phyloP scores from a whole-genome alignment of 2,113 vertebrate species.

The Capra hircus region DNA sequence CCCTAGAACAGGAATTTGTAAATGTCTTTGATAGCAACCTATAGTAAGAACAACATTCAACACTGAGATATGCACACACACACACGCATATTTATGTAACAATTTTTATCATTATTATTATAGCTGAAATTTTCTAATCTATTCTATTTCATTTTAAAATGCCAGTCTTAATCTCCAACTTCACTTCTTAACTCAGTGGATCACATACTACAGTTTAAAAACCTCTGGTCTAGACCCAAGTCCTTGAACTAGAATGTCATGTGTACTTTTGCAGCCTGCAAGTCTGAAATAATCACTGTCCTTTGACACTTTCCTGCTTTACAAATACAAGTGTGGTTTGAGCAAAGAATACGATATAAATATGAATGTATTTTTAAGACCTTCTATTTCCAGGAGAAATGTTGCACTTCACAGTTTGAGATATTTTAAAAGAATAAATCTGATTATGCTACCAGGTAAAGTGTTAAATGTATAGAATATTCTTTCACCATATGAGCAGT shows the following conservation, averaged over 20 bases:
- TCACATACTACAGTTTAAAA: not conserved
- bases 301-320: not conserved
- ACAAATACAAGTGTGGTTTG: not conserved
- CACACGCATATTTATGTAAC: not conserved
- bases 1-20: not conserved
- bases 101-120: not conserved
- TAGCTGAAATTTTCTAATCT: not conserved
- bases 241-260: not conserved
- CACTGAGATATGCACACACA: not conserved
- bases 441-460: not conserved
- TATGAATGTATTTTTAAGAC: not conserved
- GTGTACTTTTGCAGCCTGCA: not conserved
- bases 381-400: not conserved
- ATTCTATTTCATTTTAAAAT: not conserved
- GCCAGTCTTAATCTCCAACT: not conserved
- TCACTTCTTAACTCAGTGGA: not conserved
- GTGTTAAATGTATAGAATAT: not conserved
- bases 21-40: not conserved
- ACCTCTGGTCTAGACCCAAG: not conserved
- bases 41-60: not conserved
- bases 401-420: not conserved
- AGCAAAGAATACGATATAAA: not conserved
- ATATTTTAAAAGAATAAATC: not conserved
- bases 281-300: not conserved
- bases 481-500: not conserved